Conservation (phyloP, 2,797 vertebrate species). For the Phalloptychus januarius region DNA sequence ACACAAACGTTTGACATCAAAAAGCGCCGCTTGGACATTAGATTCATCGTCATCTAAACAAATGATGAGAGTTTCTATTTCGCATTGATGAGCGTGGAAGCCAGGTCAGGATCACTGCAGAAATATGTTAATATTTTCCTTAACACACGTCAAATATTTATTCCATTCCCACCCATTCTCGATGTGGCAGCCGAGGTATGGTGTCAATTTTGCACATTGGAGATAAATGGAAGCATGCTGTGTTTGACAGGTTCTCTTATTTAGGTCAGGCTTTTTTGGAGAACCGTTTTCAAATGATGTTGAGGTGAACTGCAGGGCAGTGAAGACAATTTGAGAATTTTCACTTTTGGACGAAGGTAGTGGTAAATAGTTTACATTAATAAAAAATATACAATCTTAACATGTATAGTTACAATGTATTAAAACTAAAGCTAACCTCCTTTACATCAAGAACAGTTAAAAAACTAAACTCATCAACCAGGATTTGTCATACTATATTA, state of each 20-base stretch:
- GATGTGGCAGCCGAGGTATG: constrained; percentile 63
- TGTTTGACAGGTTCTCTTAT: constrained; percentile 59
- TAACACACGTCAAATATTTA: constrained; percentile 74
- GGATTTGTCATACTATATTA: background rate
- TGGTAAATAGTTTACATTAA: background rate
- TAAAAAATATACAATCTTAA: background rate
- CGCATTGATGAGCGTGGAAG: constrained; percentile 50
- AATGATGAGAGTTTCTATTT: constrained; percentile 51
- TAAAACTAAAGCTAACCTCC: background rate
- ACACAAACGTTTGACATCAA: constrained; percentile 64
- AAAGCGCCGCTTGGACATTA: constrained; percentile 44
- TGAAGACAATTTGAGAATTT: constrained; percentile 20
- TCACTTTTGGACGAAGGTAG: background rate
- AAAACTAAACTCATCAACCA: background rate
- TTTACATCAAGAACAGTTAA: background rate
- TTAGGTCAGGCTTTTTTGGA: constrained; percentile 43
- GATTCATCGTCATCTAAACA: constrained; percentile 60
- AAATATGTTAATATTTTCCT: constrained; percentile 83
- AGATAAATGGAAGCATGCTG: constrained; percentile 62
- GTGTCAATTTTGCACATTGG: constrained; percentile 56
- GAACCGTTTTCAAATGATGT: constrained; percentile 25
- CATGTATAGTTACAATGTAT: background rate
- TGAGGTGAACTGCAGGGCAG: constrained; percentile 45
- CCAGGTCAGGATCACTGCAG: constrained; percentile 63
- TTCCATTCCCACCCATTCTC: constrained; percentile 69